phyloP scores from a whole-genome alignment of 2,888 invertebrate genomes.

The Pasiphila rectangulata region DNA sequence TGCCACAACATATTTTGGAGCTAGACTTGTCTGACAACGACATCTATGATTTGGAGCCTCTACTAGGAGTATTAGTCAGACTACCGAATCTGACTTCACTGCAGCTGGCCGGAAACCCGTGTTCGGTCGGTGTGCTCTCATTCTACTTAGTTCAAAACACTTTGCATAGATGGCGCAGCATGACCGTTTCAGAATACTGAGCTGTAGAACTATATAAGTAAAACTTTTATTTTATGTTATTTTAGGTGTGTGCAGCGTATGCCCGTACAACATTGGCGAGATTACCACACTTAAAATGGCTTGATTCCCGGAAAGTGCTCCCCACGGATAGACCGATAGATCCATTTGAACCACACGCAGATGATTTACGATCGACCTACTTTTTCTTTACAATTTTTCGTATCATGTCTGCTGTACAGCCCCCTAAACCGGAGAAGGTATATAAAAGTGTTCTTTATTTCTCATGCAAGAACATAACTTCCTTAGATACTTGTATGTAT shows the following conservation, averaged over 20 bases:
- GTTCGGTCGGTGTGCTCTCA: constrained; percentile 58
- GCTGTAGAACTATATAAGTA: not conserved
- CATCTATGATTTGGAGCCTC: constrained; percentile 71
- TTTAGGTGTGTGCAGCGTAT: constrained; percentile 71
- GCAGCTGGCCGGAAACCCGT: constrained; percentile 80
- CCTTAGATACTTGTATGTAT: too few species aligned
- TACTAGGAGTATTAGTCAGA: constrained; percentile 55
- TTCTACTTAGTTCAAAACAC: constrained; percentile 16
- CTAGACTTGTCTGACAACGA: constrained; percentile 82
- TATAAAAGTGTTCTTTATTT: too few species aligned
- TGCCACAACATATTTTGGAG: constrained; percentile 52
- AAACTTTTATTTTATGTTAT: constrained; percentile 9
- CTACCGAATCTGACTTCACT: constrained; percentile 67
- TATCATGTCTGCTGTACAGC: constrained; percentile 75
- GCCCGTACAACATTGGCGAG: constrained; percentile 58
- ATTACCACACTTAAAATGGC: constrained; percentile 68
- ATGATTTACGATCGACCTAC: constrained; percentile 60
- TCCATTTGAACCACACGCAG: constrained; percentile 53
- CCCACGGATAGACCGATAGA: constrained; percentile 48
- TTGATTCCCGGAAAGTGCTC: constrained; percentile 74
- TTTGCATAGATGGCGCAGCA: constrained; percentile 46
- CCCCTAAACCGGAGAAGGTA: constrained; percentile 77
- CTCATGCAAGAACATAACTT: too few species aligned
- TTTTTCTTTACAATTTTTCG: constrained; percentile 74
- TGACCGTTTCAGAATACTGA: not conserved